Base-by-base conservation (phyloP, 2,113 vertebrate species). In the Hemibates koningsi region DNA sequence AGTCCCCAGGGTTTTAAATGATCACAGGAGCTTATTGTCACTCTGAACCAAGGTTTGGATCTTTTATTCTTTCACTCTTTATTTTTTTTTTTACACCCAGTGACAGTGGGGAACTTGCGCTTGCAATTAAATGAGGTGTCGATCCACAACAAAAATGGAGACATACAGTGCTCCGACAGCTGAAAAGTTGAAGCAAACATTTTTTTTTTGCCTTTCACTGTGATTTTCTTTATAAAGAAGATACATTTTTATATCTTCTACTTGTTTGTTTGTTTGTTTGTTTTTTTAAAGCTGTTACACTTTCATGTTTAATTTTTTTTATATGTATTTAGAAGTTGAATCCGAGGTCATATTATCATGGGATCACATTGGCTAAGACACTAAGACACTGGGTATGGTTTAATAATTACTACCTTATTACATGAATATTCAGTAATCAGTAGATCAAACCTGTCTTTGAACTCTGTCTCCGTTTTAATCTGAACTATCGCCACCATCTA, bases 21-120 rank as follows among this genome's bases (percentile, higher is more conserved):
- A 89, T 87, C 78, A 63, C 63, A 84, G 34, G 78, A 86, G 88
- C 9, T 21, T 80, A 81, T 38, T 87, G 80, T 84, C 29, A 81
- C 82, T 80, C 90, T 87, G n/a, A 88, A 89, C 27, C 24, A 53
- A 86, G 91, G n/a, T 85, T 80, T 76, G 43, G 36, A 81, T 83
- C 6, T 59, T 86, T 56, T 81, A 52, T 91, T 84, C 29, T 48
- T 9, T n/a, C 52, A 27, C 19, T 83, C 8, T 84, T 61, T 21
- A 32, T 79, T 84, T 86, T 14, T 27, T 27, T 21, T 52, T 89
- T 56, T 52, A 82, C 41, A 63, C 21, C 24, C 7, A 29, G 10
- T 16, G 8, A 54, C 66, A 88, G 79, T 76, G 9, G 9, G 38
- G 13, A 81, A 52, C 19, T 56, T 27, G 3, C 29, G 17, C 32